These are phyloP conservation scores for Drosophila orena DNA, from an alignment of 1,140 invertebrate species.

Conservation along the genomic window DNA sequence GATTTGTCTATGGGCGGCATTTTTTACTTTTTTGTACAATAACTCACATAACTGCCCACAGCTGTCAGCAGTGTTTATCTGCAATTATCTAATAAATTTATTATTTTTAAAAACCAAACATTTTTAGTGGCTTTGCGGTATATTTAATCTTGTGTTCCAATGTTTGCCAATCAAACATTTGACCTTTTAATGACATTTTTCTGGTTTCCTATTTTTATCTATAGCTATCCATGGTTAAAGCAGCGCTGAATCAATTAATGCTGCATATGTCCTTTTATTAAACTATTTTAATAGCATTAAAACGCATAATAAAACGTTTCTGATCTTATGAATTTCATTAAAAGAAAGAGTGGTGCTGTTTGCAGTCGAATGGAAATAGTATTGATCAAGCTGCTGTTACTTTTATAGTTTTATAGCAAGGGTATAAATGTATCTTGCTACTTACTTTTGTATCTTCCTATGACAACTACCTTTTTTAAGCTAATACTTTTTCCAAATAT, in stretches of 20 bases:
- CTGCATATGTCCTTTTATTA: not conserved
- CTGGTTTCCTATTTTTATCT: not conserved
- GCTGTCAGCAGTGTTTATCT: conserved; percentile 30
- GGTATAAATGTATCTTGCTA: no score
- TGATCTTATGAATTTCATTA: not conserved
- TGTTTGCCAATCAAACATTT: not conserved
- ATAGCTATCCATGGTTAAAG: not conserved
- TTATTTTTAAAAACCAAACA: not conserved
- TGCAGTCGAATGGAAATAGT: not conserved
- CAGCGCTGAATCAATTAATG: not conserved
- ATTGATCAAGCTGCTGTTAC: not conserved
- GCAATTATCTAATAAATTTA: conserved; percentile 30
- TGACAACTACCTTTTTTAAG: no score
- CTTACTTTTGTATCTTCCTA: no score
- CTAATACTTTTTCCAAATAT: no score
- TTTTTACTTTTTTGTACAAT: not conserved
- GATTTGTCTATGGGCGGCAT: not conserved
- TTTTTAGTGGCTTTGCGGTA: not conserved
- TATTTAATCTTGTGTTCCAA: not conserved
- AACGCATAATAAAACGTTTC: not conserved
- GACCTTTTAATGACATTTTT: not conserved
- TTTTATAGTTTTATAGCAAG: no score
- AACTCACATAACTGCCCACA: not conserved
- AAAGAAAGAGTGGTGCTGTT: not conserved
- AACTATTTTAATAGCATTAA: not conserved